These are phyloP conservation scores for human DNA, from an alignment of 2,113 vertebrate species.

Conservation along the genomic window DNA sequence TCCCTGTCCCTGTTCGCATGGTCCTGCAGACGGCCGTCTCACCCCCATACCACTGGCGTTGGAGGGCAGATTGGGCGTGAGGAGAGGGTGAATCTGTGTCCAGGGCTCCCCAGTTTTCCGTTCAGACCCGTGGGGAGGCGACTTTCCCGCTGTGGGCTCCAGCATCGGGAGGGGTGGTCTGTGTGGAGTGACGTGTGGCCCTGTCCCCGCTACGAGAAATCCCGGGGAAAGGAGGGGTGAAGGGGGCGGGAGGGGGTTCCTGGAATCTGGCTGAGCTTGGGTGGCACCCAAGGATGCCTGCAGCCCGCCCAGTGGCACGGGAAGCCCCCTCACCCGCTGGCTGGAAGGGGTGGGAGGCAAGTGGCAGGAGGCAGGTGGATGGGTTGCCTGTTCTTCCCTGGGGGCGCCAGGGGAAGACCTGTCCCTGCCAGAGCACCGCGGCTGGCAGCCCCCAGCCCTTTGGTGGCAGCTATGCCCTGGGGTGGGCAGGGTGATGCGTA, in stretches of 20 bases:
- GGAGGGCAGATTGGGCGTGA: background rate
- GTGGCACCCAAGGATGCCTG: background rate
- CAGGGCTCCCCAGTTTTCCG: background rate
- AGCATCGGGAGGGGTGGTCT: background rate
- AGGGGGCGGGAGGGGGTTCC: background rate
- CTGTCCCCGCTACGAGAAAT: background rate
- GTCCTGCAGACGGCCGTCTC: background rate
- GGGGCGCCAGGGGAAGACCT: background rate
- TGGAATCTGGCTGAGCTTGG: background rate
- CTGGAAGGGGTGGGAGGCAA: background rate
- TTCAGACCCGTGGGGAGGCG: background rate
- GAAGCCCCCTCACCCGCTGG: background rate
- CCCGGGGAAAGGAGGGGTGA: too few species aligned
- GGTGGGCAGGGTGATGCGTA: background rate
- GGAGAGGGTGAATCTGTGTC: background rate
- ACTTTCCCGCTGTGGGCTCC: background rate
- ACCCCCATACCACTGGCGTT: fast-evolving
- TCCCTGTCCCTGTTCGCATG: too few species aligned
- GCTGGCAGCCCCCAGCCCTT: background rate
- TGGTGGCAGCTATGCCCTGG: background rate
- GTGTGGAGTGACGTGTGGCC: fast-evolving
- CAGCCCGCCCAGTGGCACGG: fast-evolving
- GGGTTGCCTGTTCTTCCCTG: background rate
- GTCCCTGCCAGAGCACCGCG: fast-evolving
- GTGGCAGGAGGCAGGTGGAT: background rate